Evolutionary conservation across 1,140 invertebrate genomes (phyloP).

Genomic region (Tetragnatha versicolor): DNA sequence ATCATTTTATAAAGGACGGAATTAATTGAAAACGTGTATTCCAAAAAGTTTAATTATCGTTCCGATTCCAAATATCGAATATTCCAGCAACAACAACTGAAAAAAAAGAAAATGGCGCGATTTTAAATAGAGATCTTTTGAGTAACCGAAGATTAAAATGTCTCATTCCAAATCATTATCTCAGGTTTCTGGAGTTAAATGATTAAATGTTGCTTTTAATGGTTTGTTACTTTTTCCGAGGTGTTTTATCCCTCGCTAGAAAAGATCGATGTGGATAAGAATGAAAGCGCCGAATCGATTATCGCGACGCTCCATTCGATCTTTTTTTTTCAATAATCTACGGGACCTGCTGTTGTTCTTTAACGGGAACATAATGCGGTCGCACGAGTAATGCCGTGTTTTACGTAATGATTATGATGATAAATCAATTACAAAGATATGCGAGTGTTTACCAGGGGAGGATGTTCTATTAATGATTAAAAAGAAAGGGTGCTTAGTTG

Average conservation of each 20-base stretch:
- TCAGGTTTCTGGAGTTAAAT: slow-evolving; percentile 14
- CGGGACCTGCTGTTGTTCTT: too few species aligned
- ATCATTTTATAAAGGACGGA: slow-evolving; percentile 10
- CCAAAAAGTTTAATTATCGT: slow-evolving; percentile 35
- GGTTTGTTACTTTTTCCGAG: slow-evolving; percentile 9
- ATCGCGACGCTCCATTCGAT: too few species aligned
- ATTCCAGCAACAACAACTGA: slow-evolving; percentile 6
- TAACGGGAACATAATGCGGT: too few species aligned
- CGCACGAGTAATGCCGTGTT: too few species aligned
- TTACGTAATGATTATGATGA: too few species aligned
- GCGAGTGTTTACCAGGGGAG: too few species aligned
- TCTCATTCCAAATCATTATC: slow-evolving; percentile 34
- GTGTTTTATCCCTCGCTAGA: slow-evolving; percentile 6
- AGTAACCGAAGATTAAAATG: slow-evolving; percentile 23
- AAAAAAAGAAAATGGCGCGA: background rate
- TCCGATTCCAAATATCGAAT: slow-evolving; percentile 26
- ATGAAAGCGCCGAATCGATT: too few species aligned
- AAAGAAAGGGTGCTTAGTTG: too few species aligned
- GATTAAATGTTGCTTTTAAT: slow-evolving; percentile 22
- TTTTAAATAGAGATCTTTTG: slow-evolving; percentile 22
- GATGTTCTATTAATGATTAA: too few species aligned
- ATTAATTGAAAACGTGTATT: slow-evolving; percentile 32
- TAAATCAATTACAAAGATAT: too few species aligned
- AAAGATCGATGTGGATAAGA: too few species aligned
- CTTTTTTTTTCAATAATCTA: too few species aligned